phyloP scores from a whole-genome alignment of 1,140 invertebrate genomes.

The Vollenhovia emeryi region DNA sequence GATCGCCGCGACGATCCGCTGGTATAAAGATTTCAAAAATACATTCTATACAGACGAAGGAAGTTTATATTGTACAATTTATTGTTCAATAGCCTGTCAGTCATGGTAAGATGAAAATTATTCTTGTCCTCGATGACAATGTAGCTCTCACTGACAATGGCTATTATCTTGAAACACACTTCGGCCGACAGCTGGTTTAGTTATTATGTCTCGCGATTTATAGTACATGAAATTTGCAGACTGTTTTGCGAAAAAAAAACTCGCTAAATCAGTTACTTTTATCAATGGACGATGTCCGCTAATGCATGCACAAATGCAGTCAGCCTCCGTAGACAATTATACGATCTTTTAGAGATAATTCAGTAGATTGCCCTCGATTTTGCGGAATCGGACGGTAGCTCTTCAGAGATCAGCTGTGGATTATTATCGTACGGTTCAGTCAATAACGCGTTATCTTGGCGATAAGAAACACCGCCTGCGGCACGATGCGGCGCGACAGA shows the following conservation, averaged over 20 bases:
- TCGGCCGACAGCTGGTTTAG: neutral
- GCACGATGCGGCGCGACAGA: neutral
- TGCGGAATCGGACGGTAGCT: neutral
- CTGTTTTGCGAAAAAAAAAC: neutral
- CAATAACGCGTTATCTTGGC: neutral
- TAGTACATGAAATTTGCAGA: neutral
- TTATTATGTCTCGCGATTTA: neutral
- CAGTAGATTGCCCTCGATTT: neutral
- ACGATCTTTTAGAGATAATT: slow-evolving; percentile 3
- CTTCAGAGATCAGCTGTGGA: neutral
- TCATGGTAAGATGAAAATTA: slow-evolving; percentile 1
- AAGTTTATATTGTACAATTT: neutral
- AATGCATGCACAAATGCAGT: neutral
- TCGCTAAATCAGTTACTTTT: slow-evolving; percentile 2
- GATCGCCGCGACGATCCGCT: no score
- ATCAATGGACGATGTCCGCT: neutral
- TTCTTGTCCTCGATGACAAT: neutral
- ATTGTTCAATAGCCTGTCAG: neutral
- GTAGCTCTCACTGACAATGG: neutral
- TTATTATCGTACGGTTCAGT: neutral
- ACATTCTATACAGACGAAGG: neutral
- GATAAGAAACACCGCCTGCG: neutral
- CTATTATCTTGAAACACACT: neutral
- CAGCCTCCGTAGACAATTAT: neutral
- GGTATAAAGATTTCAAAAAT: neutral